Base-by-base conservation (phyloP, 2,113 vertebrate species). In the Rhea pennata region DNA sequence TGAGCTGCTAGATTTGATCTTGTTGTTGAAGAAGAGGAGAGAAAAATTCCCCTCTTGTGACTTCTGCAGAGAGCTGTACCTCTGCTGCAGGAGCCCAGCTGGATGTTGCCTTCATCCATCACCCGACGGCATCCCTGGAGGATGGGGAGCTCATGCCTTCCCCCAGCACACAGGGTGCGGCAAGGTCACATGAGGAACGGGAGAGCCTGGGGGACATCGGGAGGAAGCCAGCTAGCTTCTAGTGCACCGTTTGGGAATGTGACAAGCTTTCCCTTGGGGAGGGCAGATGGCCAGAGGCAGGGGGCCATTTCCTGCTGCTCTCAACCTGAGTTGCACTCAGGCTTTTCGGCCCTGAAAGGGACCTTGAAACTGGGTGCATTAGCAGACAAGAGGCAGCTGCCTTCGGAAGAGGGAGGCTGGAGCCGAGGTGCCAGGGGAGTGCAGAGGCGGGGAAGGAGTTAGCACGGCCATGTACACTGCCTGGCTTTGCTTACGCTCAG, bases 351-450 rank as follows among this genome's bases (percentile, higher is more conserved):
- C 39, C 67, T 61, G 64, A 71, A 84, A 36, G 0, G 2, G 44
- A 39, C 24, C 70, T 84, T 0, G 0, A 75, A 72, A 27, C 7
- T 0, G 0, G 12, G 58, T 0, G 0, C 23, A n/a, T 22, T 19
- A 42, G 26, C 40, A 67, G 36, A 31, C 10, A n/a, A 51, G 22
- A 83, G 75, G 10, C 36, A 39, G n/a, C 62, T 40, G 29, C 21
- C 36, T 39, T 24, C 14, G 23, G 15, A 65, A 26, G 62, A 39
- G 61, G 36, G 62, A 40, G 62, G 21, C 36, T 40, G 56, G 16
- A 59, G 56, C 56, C 54, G 20, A 29, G 16, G 29, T 31, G 54
- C 54, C 54, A 17, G 29, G 56, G 15, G 15, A 19, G 31, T 19
- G 29, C 29, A 33, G 56, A 58, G 56, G 29, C 19, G 16, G 56